phyloP scores from a whole-genome alignment of 2,888 invertebrate genomes.

The Mystacides longicornis region DNA sequence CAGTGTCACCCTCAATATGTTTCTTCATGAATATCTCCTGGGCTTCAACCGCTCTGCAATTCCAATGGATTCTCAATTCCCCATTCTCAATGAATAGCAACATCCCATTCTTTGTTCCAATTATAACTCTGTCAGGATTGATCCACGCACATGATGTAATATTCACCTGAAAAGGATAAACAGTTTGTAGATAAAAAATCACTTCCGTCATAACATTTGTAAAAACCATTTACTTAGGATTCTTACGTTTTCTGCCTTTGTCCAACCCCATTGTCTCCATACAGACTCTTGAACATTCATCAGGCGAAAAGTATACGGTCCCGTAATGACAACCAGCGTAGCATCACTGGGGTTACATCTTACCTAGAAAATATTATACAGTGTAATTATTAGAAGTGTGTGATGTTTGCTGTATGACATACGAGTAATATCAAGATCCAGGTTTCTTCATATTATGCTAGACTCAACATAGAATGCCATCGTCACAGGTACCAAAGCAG shows the following conservation, averaged over 20 bases:
- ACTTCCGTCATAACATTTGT: neutral
- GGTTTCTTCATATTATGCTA: no score
- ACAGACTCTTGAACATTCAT: conserved; percentile 70
- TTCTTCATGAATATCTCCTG: conserved; percentile 43
- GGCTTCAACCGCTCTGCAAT: conserved; percentile 56
- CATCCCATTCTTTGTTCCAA: conserved; percentile 70
- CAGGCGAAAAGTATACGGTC: conserved; percentile 61
- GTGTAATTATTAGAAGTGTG: no score
- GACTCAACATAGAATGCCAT: no score
- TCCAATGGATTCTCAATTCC: conserved; percentile 60
- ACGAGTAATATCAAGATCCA: no score
- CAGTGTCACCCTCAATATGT: conserved; percentile 26
- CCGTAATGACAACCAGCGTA: conserved; percentile 62
- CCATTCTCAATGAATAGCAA: conserved; percentile 79
- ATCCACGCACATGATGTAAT: conserved; percentile 77
- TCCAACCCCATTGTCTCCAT: conserved; percentile 77
- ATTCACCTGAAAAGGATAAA: conserved; percentile 42
- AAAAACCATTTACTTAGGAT: neutral
- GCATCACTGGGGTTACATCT: conserved; percentile 71
- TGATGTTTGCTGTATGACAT: no score
- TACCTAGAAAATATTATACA: conserved; percentile 45
- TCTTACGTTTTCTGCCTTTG: conserved; percentile 64
- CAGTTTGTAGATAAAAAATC: neutral
- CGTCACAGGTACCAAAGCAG: no score
- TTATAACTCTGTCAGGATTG: conserved; percentile 72